Percentiles rank a stretch among this genome's conserved stretches.
phyloP scores from a whole-genome alignment of 2,113 vertebrate genomes.

The Campylomormyrus tamandua region DNA sequence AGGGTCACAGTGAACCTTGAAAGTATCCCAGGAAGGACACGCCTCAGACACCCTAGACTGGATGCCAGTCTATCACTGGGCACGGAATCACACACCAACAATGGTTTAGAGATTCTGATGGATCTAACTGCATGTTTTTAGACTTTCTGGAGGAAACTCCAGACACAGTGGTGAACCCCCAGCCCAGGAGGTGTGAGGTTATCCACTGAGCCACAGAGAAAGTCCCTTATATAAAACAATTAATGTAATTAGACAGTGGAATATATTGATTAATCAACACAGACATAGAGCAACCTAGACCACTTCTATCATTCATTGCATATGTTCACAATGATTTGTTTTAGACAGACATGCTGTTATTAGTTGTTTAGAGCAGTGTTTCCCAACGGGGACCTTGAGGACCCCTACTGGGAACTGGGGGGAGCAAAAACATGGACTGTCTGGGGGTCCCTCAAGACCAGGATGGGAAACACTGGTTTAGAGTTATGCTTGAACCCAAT shows the following conservation, averaged over 20 bases:
- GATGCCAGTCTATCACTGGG: neutral
- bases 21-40: neutral
- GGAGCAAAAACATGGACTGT: neutral
- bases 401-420: neutral
- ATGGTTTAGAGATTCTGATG: neutral
- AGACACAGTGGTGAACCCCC: neutral
- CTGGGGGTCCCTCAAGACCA: neutral
- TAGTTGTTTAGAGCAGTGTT: neutral
- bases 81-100: neutral
- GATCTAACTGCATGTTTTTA: neutral
- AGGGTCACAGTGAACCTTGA: neutral
- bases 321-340: neutral
- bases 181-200: neutral
- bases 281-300: neutral
- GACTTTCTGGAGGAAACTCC: neutral
- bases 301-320: neutral
- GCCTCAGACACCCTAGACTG: neutral
- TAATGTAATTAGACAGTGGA: neutral
- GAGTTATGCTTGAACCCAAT: neutral
- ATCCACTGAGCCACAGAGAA: neutral
- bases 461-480: neutral
- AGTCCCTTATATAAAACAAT: neutral
- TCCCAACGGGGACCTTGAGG: neutral
- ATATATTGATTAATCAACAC: neutral
- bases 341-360: neutral